Percentiles rank a stretch among this genome's conserved stretches.
These are phyloP conservation scores for Apamea monoglypha DNA, from an alignment of 2,888 invertebrate genomes.

Conservation along the genomic window DNA sequence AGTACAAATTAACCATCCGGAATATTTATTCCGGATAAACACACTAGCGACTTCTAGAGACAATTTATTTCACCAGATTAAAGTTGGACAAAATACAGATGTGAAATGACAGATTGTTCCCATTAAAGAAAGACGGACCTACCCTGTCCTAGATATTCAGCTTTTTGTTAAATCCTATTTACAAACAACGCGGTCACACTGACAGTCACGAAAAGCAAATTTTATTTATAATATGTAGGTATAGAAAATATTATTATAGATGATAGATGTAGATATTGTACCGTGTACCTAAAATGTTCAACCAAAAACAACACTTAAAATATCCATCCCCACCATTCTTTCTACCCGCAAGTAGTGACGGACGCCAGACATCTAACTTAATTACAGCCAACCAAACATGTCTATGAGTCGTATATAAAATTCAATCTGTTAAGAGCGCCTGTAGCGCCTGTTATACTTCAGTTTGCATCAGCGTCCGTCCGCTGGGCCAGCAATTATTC, in stretches of 20 bases:
- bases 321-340: constrained; percentile 5
- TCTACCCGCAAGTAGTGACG: constrained; percentile 15
- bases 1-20: too few species aligned
- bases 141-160: too few species aligned
- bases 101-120: too few species aligned
- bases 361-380: constrained; percentile 38
- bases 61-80: too few species aligned
- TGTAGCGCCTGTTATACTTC: constrained; percentile 80
- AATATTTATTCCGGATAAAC: too few species aligned
- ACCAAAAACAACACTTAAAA: neutral
- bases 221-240: neutral
- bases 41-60: too few species aligned
- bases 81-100: too few species aligned
- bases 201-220: neutral
- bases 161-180: too few species aligned
- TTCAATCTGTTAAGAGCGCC: constrained; percentile 87
- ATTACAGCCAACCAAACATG: constrained; percentile 56
- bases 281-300: neutral
- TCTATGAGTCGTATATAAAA: constrained; percentile 76
- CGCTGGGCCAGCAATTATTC: constrained; percentile 85
- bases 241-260: neutral
- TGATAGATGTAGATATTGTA: neutral
- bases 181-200: neutral
- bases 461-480: constrained; percentile 75
- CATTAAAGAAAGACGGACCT: too few species aligned